Conservation (phyloP, 2,888 invertebrate species). For the Vanessa cardui region DNA sequence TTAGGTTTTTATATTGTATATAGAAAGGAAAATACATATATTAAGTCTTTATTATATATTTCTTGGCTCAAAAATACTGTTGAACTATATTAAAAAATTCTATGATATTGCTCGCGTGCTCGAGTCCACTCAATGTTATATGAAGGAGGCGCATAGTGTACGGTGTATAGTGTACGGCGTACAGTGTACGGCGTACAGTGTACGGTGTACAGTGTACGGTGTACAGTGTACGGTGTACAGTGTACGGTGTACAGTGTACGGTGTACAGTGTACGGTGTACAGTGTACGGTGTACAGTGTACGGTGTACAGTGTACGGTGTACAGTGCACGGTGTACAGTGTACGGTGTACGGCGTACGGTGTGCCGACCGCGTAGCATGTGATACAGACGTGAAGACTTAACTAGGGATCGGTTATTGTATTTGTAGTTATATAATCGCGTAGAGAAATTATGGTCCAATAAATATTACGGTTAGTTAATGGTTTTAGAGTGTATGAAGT, state of each 20-base stretch:
- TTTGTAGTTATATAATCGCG: slow-evolving; percentile 42
- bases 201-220: too few relatives aligned
- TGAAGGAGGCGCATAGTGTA: background rate
- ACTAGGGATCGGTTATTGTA: slow-evolving; percentile 42
- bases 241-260: too few relatives aligned
- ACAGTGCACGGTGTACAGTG: too few relatives aligned
- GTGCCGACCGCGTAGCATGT: slow-evolving; percentile 1
- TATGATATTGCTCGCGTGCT: background rate
- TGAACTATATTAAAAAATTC: background rate
- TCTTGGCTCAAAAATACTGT: background rate
- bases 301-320: too few relatives aligned
- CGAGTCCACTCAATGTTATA: background rate
- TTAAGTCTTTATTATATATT: background rate
- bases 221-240: too few relatives aligned
- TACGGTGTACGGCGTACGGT: background rate
- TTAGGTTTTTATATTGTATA: slow-evolving; percentile 3
- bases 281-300: too few relatives aligned
- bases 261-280: too few relatives aligned
- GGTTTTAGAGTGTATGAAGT: slow-evolving; percentile 49
- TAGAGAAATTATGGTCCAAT: slow-evolving; percentile 46
- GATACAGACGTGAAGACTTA: background rate
- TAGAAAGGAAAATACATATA: background rate
- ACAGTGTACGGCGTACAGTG: background rate
- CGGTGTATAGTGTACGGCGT: background rate
- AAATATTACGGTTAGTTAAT: slow-evolving; percentile 44